These are phyloP conservation scores for Scaptomyza parva DNA, from an alignment of 2,888 invertebrate species.

Conservation along the genomic window DNA sequence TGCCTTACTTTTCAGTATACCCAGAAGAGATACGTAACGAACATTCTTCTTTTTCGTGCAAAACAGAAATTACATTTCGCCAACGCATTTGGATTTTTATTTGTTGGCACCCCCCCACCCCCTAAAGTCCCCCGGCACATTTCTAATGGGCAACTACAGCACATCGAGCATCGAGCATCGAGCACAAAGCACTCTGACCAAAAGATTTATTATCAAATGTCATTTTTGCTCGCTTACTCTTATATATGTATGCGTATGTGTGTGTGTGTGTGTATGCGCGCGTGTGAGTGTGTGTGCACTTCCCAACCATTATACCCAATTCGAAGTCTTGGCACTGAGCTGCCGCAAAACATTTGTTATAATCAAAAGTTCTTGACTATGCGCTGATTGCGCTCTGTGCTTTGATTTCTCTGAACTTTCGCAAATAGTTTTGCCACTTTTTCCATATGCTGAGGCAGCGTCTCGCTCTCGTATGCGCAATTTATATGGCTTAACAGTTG, in stretches of 20 bases:
- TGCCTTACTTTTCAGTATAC: not conserved
- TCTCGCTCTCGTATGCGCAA: slow-evolving; percentile 56
- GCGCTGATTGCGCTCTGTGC: slow-evolving; percentile 64
- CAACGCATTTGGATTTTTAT: slow-evolving; percentile 52
- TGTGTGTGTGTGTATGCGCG: not conserved
- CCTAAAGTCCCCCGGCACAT: slow-evolving; percentile 49
- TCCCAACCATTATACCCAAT: not conserved
- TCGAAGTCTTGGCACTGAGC: slow-evolving; percentile 20
- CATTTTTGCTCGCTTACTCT: slow-evolving; percentile 50
- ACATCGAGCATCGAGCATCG: slow-evolving; percentile 7
- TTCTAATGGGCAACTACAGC: slow-evolving; percentile 59
- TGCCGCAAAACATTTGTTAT: slow-evolving; percentile 72
- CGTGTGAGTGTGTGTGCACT: not conserved
- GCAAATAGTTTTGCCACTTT: slow-evolving; percentile 66
- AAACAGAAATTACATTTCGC: slow-evolving; percentile 67
- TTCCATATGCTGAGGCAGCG: slow-evolving; percentile 27
- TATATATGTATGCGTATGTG: not conserved
- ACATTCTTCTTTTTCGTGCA: slow-evolving; percentile 64
- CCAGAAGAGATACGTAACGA: no score
- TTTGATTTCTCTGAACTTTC: slow-evolving; percentile 71
- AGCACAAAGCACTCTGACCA: slow-evolving; percentile 63
- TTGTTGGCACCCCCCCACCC: no score
- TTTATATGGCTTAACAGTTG: slow-evolving; percentile 78
- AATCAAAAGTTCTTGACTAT: slow-evolving; percentile 73
- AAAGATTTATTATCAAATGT: slow-evolving; percentile 79